A percentile compares a stretch with the other conserved stretches of the same genome.
These are phyloP conservation scores for Chanos chanos DNA, from an alignment of 2,797 vertebrate species.

Conservation along the genomic window DNA sequence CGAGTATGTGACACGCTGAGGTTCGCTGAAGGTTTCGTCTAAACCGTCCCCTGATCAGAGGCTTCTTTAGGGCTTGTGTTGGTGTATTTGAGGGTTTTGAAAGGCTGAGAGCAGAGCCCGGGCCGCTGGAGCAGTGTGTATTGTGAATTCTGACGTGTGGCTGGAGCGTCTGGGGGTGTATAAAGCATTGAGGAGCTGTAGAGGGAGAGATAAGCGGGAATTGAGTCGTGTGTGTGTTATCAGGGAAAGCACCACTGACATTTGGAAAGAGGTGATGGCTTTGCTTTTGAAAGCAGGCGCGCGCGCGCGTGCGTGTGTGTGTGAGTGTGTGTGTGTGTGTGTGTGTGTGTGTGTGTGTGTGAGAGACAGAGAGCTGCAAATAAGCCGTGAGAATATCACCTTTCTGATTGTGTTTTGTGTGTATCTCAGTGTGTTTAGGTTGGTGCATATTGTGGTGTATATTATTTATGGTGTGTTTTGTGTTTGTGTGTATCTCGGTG, in stretches of 20 bases:
- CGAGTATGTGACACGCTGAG: too few relatives aligned
- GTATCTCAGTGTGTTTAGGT: neutral
- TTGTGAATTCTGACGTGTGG: constrained; percentile 32
- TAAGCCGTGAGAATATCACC: neutral
- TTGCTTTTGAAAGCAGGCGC: constrained; percentile 16
- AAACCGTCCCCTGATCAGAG: too few relatives aligned
- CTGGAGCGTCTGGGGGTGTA: constrained; percentile 15
- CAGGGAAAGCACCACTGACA: constrained; percentile 43
- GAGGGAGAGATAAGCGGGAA: constrained; percentile 40
- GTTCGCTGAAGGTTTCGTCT: too few relatives aligned
- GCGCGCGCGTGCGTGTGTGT: constrained; percentile 36
- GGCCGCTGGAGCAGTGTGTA: neutral
- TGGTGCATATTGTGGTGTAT: neutral
- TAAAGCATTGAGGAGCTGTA: constrained; percentile 37
- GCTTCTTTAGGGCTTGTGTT: too few relatives aligned
- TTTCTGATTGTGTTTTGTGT: constrained; percentile 9
- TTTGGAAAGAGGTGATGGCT: constrained; percentile 39
- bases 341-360: constrained; percentile 39
- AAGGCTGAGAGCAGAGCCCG: too few relatives aligned
- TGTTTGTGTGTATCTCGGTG: neutral
- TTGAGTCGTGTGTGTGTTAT: constrained; percentile 26
- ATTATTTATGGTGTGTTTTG: neutral
- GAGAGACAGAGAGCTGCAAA: constrained; percentile 43
- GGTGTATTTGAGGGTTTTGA: too few relatives aligned
- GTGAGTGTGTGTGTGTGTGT: constrained; percentile 42